Percentiles rank a stretch among this genome's conserved stretches.
phyloP scores from a whole-genome alignment of 1,140 invertebrate genomes.

The Rhynchophorus ferrugineus region DNA sequence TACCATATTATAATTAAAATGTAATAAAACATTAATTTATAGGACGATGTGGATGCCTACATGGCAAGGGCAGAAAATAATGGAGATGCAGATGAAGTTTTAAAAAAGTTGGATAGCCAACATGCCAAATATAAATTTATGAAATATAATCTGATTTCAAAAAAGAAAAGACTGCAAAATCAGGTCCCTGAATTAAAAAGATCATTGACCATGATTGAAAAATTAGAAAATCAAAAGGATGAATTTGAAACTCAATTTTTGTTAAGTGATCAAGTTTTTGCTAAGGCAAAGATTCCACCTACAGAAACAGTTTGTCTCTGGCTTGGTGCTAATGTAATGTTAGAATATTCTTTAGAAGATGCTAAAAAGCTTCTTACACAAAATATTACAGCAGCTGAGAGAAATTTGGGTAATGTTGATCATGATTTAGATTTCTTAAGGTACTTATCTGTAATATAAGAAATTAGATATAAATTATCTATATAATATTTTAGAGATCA shows the following conservation, averaged over 20 bases:
- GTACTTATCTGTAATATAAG: slow-evolving; percentile 33
- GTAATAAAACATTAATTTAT: slow-evolving; percentile 13
- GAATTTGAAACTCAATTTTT: slow-evolving; percentile 86
- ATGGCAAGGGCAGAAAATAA: slow-evolving; percentile 78
- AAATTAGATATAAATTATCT: background rate
- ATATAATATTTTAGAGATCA: slow-evolving; percentile 69
- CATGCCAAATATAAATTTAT: slow-evolving; percentile 96
- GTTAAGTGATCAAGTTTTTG: slow-evolving; percentile 91
- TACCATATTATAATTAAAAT: background rate
- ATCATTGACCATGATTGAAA: slow-evolving; percentile 86
- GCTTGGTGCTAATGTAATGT: slow-evolving; percentile 98
- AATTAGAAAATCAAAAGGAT: slow-evolving; percentile 74
- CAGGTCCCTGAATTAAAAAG: slow-evolving; percentile 92
- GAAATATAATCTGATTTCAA: slow-evolving; percentile 82
- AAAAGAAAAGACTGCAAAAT: slow-evolving; percentile 72
- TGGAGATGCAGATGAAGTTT: slow-evolving; percentile 71
- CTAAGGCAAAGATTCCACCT: slow-evolving; percentile 80
- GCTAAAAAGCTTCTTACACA: slow-evolving; percentile 79
- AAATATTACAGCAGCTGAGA: slow-evolving; percentile 81
- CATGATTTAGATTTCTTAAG: slow-evolving; percentile 86
- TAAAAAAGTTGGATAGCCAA: slow-evolving; percentile 81
- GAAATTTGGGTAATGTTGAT: slow-evolving; percentile 76
- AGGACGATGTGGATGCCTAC: slow-evolving; percentile 95
- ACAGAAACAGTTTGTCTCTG: slow-evolving; percentile 94
- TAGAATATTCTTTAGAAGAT: slow-evolving; percentile 92